A percentile compares a stretch with the other conserved stretches of the same genome.
Conservation (phyloP, 2,888 invertebrate genomes). For the Apamea crenata region DNA sequence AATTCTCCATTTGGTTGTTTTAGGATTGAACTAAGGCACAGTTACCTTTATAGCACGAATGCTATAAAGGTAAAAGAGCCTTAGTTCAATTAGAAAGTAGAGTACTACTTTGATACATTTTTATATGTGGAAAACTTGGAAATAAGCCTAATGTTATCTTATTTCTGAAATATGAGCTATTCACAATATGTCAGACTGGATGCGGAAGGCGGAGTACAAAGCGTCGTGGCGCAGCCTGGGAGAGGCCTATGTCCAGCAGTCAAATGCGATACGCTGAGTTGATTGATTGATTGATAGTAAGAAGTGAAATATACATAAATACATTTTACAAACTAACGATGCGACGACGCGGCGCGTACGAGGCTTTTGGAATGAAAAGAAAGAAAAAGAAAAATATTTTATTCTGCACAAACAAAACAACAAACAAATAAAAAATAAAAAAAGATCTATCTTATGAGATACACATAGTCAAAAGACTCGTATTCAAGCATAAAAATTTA, state of each 20-base stretch:
- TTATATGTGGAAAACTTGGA: not conserved
- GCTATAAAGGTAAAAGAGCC: too few species aligned
- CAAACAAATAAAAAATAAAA: too few species aligned
- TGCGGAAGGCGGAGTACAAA: not conserved
- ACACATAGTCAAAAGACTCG: too few species aligned
- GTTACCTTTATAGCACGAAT: not conserved
- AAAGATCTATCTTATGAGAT: too few species aligned
- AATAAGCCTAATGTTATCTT: not conserved
- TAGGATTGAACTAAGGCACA: not conserved
- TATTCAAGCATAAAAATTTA: too few species aligned
- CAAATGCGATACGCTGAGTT: not conserved
- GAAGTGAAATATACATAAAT: not conserved
- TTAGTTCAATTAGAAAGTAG: too few species aligned
- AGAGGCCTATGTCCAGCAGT: too few species aligned
- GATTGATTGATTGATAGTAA: not conserved
- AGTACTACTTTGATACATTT: not conserved
- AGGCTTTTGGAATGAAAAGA: not conserved
- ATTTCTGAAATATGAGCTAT: not conserved
- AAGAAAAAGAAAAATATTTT: too few species aligned
- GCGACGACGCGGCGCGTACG: not conserved
- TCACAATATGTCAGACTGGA: not conserved
- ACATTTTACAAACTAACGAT: not conserved
- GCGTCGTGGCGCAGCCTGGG: too few species aligned
- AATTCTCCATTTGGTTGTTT: constrained; percentile 17
- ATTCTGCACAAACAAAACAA: too few species aligned